These are phyloP conservation scores for Magallana nippona DNA, from an alignment of 2,888 invertebrate species.

Conservation along the genomic window DNA sequence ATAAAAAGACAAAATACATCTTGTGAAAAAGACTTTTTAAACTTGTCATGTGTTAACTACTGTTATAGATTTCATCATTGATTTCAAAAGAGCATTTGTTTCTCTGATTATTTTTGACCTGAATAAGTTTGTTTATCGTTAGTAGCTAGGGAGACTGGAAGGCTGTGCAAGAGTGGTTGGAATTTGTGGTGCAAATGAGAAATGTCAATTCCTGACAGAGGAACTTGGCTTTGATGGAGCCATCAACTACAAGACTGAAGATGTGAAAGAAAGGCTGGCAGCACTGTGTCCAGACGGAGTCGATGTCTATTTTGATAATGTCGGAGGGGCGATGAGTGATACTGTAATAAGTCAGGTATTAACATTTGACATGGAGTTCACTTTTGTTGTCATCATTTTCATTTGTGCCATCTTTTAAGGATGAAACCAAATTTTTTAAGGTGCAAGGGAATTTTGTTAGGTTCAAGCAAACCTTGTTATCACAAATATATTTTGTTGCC, in stretches of 20 bases:
- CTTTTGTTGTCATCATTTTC: no score
- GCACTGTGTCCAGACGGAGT: conserved; percentile 77
- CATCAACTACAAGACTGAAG: conserved; percentile 78
- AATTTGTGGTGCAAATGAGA: conserved; percentile 79
- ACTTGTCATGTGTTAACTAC: no score
- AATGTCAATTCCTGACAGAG: conserved; percentile 73
- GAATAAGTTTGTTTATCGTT: conserved; percentile 21
- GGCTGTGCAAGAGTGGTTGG: conserved; percentile 78
- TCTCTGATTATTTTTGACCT: background rate
- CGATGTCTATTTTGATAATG: conserved; percentile 80
- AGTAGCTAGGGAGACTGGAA: conserved; percentile 74
- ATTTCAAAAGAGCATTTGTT: background rate
- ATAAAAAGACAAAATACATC: background rate
- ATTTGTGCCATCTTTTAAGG: no score
- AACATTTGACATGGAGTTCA: no score
- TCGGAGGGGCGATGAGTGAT: conserved; percentile 79
- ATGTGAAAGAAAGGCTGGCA: conserved; percentile 69
- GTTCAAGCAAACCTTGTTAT: no score
- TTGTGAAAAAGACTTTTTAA: no score
- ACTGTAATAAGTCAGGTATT: conserved; percentile 77
- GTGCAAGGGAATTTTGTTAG: no score
- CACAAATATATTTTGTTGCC: no score
- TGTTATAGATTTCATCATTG: background rate
- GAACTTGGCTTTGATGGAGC: conserved; percentile 77
- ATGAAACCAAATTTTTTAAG: no score